Evolutionary conservation across 2,113 vertebrate genomes (phyloP).

Genomic region (Erythrocercus mccallii): DNA sequence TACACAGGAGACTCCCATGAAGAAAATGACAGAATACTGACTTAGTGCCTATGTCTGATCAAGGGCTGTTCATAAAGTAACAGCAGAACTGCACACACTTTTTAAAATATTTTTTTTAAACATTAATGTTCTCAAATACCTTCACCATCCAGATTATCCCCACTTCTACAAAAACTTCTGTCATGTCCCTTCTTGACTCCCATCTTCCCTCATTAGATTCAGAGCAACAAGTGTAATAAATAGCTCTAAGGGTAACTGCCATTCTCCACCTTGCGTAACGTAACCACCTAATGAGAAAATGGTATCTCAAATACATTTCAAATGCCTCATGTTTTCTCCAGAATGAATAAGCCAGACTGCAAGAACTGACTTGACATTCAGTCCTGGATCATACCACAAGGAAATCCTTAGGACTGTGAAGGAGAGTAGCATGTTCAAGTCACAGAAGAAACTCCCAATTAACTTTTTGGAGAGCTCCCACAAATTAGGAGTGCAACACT

Average conservation of each 20-base stretch:
- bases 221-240: constrained; percentile 14
- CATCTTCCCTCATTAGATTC: constrained; percentile 17
- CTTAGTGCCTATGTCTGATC: not conserved
- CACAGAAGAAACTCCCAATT: not conserved
- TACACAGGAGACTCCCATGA: not conserved
- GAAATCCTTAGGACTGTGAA: not conserved
- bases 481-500: not conserved
- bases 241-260: constrained; percentile 56
- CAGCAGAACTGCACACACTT: not conserved
- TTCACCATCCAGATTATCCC: not conserved
- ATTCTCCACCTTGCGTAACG: constrained; percentile 35
- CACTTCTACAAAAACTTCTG: not conserved
- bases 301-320: constrained; percentile 8
- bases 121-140: not conserved
- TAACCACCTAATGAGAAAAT: constrained; percentile 36
- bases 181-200: constrained; percentile 57
- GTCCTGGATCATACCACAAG: not conserved
- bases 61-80: not conserved
- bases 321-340: not conserved
- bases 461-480: not conserved
- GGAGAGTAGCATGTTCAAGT: not conserved
- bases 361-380: constrained; percentile 53
- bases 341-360: constrained; percentile 6
- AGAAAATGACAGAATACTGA: not conserved
- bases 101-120: not conserved